These are phyloP conservation scores for Trichoplax adhaerens DNA, from an alignment of 37 sponge, comb jelly and placozoan genomes.

Conservation along the genomic window DNA sequence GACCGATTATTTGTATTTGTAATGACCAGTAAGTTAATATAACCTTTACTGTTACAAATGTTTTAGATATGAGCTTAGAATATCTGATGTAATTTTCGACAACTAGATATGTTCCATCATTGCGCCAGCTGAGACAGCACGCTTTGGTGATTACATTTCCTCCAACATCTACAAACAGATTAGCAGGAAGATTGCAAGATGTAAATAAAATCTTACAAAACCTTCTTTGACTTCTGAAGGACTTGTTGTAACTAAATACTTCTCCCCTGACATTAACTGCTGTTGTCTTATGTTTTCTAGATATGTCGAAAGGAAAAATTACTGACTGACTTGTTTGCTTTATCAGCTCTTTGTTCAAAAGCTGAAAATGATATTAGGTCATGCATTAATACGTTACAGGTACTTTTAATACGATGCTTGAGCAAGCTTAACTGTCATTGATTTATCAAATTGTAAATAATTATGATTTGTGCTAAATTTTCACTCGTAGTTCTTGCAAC, in stretches of 20 bases:
- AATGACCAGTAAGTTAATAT: slow-evolving; percentile 77
- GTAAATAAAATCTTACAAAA: slow-evolving; percentile 6
- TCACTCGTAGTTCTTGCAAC: slow-evolving; percentile 46
- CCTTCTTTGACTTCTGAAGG: too few relatives aligned
- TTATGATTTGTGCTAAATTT: background rate
- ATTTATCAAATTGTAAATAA: too few relatives aligned
- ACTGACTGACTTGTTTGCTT: slow-evolving; percentile 50
- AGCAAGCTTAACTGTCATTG: too few relatives aligned
- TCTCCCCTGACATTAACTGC: background rate
- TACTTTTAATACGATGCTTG: background rate
- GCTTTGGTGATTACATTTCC: slow-evolving; percentile 70
- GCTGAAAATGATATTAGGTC: slow-evolving; percentile 82
- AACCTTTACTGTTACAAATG: background rate
- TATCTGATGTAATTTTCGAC: background rate
- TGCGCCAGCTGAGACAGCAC: slow-evolving; percentile 60
- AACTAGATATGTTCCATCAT: slow-evolving; percentile 54
- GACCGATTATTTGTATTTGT: slow-evolving; percentile 96
- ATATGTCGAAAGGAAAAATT: slow-evolving; percentile 50
- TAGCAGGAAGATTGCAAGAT: slow-evolving; percentile 60
- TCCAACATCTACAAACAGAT: slow-evolving; percentile 49
- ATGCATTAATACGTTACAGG: slow-evolving; percentile 90
- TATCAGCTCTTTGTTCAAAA: slow-evolving; percentile 88
- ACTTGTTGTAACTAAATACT: background rate
- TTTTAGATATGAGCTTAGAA: slow-evolving; percentile 2
- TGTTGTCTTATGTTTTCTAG: slow-evolving; percentile 4